These are phyloP conservation scores for Leucophenga maculata DNA, from an alignment of 2,888 invertebrate genomes.

Conservation along the genomic window DNA sequence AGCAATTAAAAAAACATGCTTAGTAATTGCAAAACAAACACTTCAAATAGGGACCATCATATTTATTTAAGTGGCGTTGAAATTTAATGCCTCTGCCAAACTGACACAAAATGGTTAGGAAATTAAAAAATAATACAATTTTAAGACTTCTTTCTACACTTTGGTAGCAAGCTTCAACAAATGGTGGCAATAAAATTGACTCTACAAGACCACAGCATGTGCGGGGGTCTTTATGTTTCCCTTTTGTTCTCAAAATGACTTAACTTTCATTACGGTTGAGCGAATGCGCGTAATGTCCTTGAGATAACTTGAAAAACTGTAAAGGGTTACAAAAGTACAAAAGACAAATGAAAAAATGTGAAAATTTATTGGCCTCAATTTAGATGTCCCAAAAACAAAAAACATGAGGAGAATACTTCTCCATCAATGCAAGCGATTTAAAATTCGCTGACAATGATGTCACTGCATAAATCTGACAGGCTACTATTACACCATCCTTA, in stretches of 20 bases:
- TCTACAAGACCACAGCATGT: constrained; percentile 3
- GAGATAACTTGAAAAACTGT: neutral
- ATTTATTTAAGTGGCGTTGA: constrained; percentile 22
- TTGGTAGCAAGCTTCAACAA: neutral
- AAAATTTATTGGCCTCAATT: constrained; percentile 38
- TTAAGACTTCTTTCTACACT: neutral
- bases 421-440: constrained; percentile 12
- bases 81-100: neutral
- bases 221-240: neutral
- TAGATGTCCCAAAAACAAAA: neutral
- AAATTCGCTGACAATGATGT: constrained; percentile 44
- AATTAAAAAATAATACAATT: constrained; percentile 21
- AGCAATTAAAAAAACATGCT: constrained; percentile 59
- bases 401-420: constrained; percentile 33
- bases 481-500: constrained; percentile 50
- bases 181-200: constrained; percentile 21
- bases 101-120: neutral
- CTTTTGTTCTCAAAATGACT: constrained; percentile 14
- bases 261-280: constrained; percentile 22
- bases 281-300: constrained; percentile 12
- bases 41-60: constrained; percentile 12
- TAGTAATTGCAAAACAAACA: constrained; percentile 26
- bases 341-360: constrained; percentile 16
- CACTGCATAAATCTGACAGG: constrained; percentile 42
- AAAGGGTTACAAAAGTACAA: constrained; percentile 13